phyloP scores from a whole-genome alignment of 2,113 vertebrate genomes.

The Mus pahari region DNA sequence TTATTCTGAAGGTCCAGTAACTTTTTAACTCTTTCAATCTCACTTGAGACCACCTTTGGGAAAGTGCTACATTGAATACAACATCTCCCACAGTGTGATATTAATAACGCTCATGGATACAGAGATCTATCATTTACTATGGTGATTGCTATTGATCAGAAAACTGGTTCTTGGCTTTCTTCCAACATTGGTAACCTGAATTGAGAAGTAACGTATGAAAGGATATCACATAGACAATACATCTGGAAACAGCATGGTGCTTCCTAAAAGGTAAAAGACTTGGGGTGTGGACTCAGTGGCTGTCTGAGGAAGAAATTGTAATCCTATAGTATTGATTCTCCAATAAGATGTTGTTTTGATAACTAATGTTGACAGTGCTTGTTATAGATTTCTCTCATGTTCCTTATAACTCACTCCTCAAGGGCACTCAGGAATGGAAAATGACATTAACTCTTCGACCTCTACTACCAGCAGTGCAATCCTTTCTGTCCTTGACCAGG shows the following conservation, averaged over 20 bases:
- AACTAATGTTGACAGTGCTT: constrained; percentile 19
- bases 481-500: background rate
- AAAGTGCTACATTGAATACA: background rate
- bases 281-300: background rate
- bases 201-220: background rate
- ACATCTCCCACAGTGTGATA: background rate
- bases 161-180: constrained; percentile 7
- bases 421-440: constrained; percentile 46
- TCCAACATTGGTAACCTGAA: background rate
- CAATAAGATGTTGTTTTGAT: constrained; percentile 53
- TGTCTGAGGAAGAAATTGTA: background rate
- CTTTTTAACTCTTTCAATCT: background rate
- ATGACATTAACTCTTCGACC: background rate
- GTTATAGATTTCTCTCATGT: constrained; percentile 1
- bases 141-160: background rate
- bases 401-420: constrained; percentile 53
- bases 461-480: background rate
- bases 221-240: background rate
- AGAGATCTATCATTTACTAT: background rate
- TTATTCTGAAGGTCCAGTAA: background rate
- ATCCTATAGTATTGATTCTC: constrained; percentile 19
- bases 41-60: background rate
- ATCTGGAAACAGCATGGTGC: background rate
- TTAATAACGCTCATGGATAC: background rate
- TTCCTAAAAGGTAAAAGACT: background rate